Base-by-base conservation (phyloP, 1,140 invertebrate genomes). In the Drosophila mayri region DNA sequence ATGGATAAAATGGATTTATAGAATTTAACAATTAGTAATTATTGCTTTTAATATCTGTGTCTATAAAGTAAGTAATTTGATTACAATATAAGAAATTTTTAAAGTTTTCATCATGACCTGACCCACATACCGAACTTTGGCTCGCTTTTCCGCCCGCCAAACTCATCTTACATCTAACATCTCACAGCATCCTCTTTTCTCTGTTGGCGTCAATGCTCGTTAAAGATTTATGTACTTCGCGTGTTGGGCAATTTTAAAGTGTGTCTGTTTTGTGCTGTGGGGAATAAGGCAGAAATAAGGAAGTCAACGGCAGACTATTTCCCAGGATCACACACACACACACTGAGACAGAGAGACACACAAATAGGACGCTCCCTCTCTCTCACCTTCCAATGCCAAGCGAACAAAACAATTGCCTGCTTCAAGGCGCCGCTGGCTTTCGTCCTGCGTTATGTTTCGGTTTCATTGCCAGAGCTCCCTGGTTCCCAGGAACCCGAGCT, bases 351-450 rank as follows among this genome's bases (percentile, higher is more conserved):
- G 43, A 44, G 37, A 40, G 16, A 25, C 20, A 54, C 55, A 40
- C 22, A 22, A 38, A 41, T 32, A 58, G 18, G 28, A 20, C 10
- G 10, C 41, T 44, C 16, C 22, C 49, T 1, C 47, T 32, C 58
- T 32, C 73, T 58, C 71, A 66, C 70, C 61, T 61, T n/a, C 30
- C 64, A 63, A 55, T 74, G 52, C 54, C 78, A 81, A 61, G 57
- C 58, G 44, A 68, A 58, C 73, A 81, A 86, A 86, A 86, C 70
- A 79, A 86, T 86, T 86, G 82, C 82, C 82, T 85, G 72, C 75
- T 81, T 81, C 50, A 61, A 47, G 78, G 74, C 65, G 65, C 63
- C 58, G 38, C 28, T 57, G 50, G 41, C 47, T 60, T 59, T 55
- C 49, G 28, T n/a, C 41, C 32, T 43, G 25, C 65, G 35, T 60